Percentiles rank a stretch among this genome's conserved stretches.
Evolutionary conservation across 2,113 vertebrate genomes (phyloP).

Genomic region (Gnathonemus echidnorhynchus): DNA sequence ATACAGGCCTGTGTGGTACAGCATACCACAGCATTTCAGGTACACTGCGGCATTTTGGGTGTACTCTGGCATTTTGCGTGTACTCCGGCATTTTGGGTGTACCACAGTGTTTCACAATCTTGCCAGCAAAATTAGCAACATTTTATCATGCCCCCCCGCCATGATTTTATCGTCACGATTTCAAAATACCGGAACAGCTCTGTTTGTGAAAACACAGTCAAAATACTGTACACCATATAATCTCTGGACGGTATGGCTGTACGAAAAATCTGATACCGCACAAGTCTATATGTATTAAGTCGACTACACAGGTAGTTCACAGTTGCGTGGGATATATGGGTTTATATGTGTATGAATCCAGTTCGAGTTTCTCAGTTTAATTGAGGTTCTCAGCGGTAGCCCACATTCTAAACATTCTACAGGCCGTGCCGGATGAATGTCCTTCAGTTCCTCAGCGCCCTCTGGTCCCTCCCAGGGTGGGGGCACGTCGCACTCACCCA

Average conservation of each 20-base stretch:
- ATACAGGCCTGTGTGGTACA: too few relatives aligned
- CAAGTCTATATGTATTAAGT: neutral
- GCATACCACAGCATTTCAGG: too few relatives aligned
- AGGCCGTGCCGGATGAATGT: constrained; percentile 30
- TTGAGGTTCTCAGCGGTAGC: constrained; percentile 32
- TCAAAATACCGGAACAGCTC: neutral
- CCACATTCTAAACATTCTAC: constrained; percentile 32
- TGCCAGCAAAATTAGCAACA: neutral
- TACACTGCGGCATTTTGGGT: too few relatives aligned
- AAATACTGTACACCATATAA: neutral
- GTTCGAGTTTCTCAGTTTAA: constrained; percentile 1
- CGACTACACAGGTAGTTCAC: neutral
- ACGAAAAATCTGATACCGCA: neutral
- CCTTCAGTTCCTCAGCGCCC: neutral
- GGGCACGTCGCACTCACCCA: neutral
- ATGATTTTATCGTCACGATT: neutral
- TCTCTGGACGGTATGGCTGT: neutral
- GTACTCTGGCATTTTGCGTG: too few relatives aligned
- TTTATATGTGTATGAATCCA: constrained; percentile 22
- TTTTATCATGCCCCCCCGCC: neutral
- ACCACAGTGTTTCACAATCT: neutral
- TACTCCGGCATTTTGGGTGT: neutral
- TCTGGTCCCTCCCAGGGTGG: neutral
- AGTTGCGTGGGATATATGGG: neutral
- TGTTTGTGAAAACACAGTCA: neutral